Evolutionary conservation across 2,797 vertebrate genomes (phyloP).

Genomic region (Nannoperca obscura): DNA sequence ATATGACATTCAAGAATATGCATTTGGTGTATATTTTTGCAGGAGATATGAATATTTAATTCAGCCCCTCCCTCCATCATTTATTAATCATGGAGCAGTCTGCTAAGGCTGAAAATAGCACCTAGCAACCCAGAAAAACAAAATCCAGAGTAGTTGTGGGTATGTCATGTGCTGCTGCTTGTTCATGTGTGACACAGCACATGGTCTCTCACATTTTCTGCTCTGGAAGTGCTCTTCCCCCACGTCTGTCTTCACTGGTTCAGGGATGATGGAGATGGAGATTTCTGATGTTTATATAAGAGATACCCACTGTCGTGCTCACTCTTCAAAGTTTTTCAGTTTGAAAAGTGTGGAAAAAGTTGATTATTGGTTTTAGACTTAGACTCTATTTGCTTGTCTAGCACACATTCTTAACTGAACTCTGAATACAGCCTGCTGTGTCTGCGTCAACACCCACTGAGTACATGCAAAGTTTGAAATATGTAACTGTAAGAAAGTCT

Average conservation of each 20-base stretch:
- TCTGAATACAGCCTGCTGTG: constrained; percentile 24
- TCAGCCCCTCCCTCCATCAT: constrained; percentile 75
- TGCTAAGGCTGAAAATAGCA: constrained; percentile 83
- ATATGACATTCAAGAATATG: constrained; percentile 44
- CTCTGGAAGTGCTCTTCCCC: constrained; percentile 9
- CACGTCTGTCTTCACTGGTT: constrained; percentile 4
- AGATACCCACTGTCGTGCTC: neutral
- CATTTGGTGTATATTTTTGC: constrained; percentile 57
- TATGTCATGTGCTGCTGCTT: constrained; percentile 62
- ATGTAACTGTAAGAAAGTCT: constrained; percentile 21
- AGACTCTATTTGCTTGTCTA: neutral
- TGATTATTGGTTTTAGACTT: neutral
- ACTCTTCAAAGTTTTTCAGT: neutral
- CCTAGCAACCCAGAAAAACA: constrained; percentile 80
- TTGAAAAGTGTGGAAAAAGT: neutral
- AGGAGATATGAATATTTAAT: constrained; percentile 82
- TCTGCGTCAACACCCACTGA: constrained; percentile 37
- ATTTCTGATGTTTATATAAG: constrained; percentile 14
- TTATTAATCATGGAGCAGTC: constrained; percentile 85
- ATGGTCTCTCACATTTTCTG: constrained; percentile 55
- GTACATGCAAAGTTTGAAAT: constrained; percentile 27
- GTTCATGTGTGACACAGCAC: constrained; percentile 70
- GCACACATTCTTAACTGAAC: constrained; percentile 11
- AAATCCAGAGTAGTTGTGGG: constrained; percentile 61
- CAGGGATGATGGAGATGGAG: constrained; percentile 2